Evolutionary conservation across 1,140 invertebrate genomes (phyloP), one percentile per base, ranked within the genome.

Genomic region (Tetramorium alpestre): DNA sequence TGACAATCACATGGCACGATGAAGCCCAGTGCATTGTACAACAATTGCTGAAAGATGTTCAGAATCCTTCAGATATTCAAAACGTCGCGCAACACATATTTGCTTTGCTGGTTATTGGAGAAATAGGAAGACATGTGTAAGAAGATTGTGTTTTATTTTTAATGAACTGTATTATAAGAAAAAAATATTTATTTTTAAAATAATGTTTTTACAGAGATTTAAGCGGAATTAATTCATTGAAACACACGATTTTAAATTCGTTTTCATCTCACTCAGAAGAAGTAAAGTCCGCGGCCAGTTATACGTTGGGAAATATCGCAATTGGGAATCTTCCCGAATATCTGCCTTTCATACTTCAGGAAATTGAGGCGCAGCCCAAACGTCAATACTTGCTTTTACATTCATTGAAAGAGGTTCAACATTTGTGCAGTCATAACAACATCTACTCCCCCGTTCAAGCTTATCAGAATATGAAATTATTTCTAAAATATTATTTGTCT

Each of bases 321-420:
- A 98, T 99, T 90, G 99, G 99, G 51, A 99, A 99, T 96, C 95
- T 99, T 85, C 97, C 97, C 3, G 97, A 98, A 92, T 99, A 99
- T 96, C 96, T 99, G 86, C 99, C 99, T 5, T 99, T 99, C 93
- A 98, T 99, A 87, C 95, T 99, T 0, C 96, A 97, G 67, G 98
- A 99, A 96, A 99, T 99, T 88, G 98, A 99, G 93, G 96, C 97
- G 33, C 98, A 99, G 92, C 98, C 99, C 0, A 99, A 98, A 93
- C 96, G 98, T 88, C 99, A 99, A 94, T 99, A 99, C 95, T 96
- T 99, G 38, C 96, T 99, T 22, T 95, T 99, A 64, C 99, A 99
- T 96, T 99, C 99, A 1, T 95, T 99, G 2, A 99, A 99, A 96
- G 99, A 99, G 96, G 98, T 99, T 33, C 33, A 94, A 94, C 81